Base-by-base conservation (phyloP, 2,888 invertebrate genomes). In the Agonopterix alstromeriana region DNA sequence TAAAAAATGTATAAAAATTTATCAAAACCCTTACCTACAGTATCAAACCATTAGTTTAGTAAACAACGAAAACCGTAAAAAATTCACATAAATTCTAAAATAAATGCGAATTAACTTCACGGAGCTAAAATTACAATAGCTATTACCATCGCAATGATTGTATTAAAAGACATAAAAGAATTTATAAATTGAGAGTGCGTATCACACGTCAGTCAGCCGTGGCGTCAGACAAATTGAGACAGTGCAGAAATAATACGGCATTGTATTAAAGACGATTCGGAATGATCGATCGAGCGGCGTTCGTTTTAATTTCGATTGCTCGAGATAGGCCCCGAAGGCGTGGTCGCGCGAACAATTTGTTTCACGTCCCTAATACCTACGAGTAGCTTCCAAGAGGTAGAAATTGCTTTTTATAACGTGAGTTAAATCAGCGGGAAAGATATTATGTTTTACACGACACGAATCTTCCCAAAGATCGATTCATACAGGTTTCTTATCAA, bases 231-330 rank as follows among this genome's bases (percentile, higher is more conserved):
- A 80, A 82, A 85, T 85, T 82, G 84, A 84, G 82, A 77, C 81
- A 73, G 77, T 81, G 80, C 77, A 78, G 72, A 82, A 82, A 84
- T 82, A 82, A 81, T 75, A 74, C 73, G 66, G 69, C 71, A 76
- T 84, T 79, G 82, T 85, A 85, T 83, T 82, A 83, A 82, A 82
- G 80, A 63, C 65, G 70, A 85, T 82, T 82, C 73, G 73, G 73
- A 82, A 84, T 88, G 87, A 88, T 87, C 87, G 87, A 88, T 88
- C 74, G 83, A 67, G 79, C 65, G 81, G 83, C 81, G 87, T 83
- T 78, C 80, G 74, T 87, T 85, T 87, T 85, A 86, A 87, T 88
- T 87, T 84, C 82, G 87, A 86, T 85, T 81, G 73, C 68, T 57
- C 67, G 75, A 80, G 82, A 82, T 80, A 76, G 77, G 72, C 71